Base-by-base conservation (phyloP, 2,888 invertebrate species). In the Cheilosia urbana region DNA sequence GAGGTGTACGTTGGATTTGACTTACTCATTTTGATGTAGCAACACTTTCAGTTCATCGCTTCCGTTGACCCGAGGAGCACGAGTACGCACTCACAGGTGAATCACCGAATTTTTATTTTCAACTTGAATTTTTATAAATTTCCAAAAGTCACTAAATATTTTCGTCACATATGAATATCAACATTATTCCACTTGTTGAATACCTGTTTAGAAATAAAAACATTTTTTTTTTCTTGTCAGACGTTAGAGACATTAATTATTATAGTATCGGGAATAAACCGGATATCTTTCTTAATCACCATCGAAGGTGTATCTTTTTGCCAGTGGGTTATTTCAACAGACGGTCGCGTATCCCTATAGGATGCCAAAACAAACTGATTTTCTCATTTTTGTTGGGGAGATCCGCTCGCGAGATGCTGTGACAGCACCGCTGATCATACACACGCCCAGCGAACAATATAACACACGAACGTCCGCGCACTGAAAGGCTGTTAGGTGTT, bases 141-240 rank as follows among this genome's bases (percentile, higher is more conserved):
- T 19, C 7, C 19, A 7, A 19, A 47, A 27, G 1, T 1, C 7
- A 17, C 53, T 3, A 57, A 6, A 24, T 69, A 21, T 45, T 68
- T 69, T 58, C 60, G 57, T 79, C 57, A 72, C 79, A 75, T 27
- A 75, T 27, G n/a, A 21, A 65, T n/a, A n/a, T 75, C 84, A 84
- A 13, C 21, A 49, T 71, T 55, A 66, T 69, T 71, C 80, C 80
- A 84, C 84, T 84, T 84, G 75, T 84, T 84, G 84, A 76, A 71
- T 60, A 71, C 84, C 84, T 84, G 80, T 84, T 71, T 66, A 9
- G 68, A 79, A 45, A 51, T 45, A 17, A 24, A 21, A 19, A 45
- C 17, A 51, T 24, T 6, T 24, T 15, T 4, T 17, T 6, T 17
- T 45, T 45, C 17, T 17, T 47, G 17, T 30, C 30, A 7, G 13